Evolutionary conservation across 2,113 vertebrate genomes (phyloP).

Genomic region (Pelmatolapia mariae): DNA sequence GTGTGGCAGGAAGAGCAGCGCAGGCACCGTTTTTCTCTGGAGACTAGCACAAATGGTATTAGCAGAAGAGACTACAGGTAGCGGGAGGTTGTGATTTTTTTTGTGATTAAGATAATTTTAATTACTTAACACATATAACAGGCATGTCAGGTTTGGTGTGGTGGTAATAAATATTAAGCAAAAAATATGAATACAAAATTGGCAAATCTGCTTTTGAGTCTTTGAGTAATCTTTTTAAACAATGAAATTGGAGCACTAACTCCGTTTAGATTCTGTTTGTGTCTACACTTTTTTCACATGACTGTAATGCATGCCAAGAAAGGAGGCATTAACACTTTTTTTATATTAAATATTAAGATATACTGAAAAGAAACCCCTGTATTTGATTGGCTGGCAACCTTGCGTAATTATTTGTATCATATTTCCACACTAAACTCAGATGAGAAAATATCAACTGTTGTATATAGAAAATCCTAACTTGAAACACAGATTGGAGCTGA

Average conservation of each 20-base stretch:
- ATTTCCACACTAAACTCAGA: background rate
- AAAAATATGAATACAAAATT: background rate
- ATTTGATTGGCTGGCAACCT: background rate
- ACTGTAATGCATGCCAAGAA: background rate
- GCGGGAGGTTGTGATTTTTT: background rate
- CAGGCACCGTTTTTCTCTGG: background rate
- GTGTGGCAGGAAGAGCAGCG: constrained; percentile 19
- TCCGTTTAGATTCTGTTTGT: background rate
- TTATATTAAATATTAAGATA: background rate
- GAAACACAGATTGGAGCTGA: background rate
- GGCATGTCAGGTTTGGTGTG: background rate
- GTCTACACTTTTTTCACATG: background rate
- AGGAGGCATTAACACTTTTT: background rate
- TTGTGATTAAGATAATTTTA: background rate
- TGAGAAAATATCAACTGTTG: background rate
- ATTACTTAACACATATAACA: background rate
- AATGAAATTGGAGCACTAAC: background rate
- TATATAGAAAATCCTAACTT: background rate
- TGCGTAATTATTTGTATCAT: background rate
- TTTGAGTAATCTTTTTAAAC: background rate
- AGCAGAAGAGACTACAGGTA: background rate
- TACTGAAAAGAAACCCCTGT: background rate
- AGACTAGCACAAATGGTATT: background rate
- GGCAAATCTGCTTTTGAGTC: background rate
- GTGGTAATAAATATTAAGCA: background rate